Evolutionary conservation across 2,113 vertebrate species (phyloP), one percentile per base, ranked within the genome.

Genomic region (Orycteropus afer): DNA sequence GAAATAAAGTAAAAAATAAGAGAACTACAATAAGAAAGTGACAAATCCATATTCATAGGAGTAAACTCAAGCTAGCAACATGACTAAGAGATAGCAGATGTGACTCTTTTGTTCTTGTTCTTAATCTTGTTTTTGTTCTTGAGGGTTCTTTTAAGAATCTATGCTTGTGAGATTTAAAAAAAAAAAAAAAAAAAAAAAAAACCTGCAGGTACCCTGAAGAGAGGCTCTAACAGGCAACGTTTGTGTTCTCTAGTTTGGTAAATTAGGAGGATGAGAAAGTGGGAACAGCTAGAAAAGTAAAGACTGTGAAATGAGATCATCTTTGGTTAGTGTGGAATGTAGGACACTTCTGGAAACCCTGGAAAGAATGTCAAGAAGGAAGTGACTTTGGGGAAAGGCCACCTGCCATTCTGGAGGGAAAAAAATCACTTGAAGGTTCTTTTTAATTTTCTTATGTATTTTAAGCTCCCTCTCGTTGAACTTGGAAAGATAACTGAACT

Each of bases 401-500:
- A 69, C 57, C 4, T 12, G 87, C 86, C n/a, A 5, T 86, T 76
- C 55, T 69, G 49, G 32, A 59, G 17, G 15, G 9, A 6, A 69
- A 92, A 93, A n/a, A 81, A 18, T 79, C 74, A 49, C 25, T 84
- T 89, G 37, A 89, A 93, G 57, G 23, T 92, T 40, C 34, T 92
- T 87, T 93, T 71, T 86, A 84, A 71, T 89, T 89, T 89, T 69
- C 81, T 86, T 42, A 61, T 80, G 7, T 87, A 94, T 95, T 91
- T 92, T 87, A 69, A 93, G 55, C 42, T 15, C 63, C 80, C 18
- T 77, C 53, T 61, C 77, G 55, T 45, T 89, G 59, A 74, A 83
- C 74, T 79, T 76, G 69, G 69, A 55, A 76, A 86, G 37, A 61
- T 61, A n/a, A 90, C 23, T 63, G 88, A 92, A 84, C 92, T 87